These are phyloP conservation scores for Plagiodera versicolora DNA, from an alignment of 2,888 invertebrate genomes.

Conservation along the genomic window DNA sequence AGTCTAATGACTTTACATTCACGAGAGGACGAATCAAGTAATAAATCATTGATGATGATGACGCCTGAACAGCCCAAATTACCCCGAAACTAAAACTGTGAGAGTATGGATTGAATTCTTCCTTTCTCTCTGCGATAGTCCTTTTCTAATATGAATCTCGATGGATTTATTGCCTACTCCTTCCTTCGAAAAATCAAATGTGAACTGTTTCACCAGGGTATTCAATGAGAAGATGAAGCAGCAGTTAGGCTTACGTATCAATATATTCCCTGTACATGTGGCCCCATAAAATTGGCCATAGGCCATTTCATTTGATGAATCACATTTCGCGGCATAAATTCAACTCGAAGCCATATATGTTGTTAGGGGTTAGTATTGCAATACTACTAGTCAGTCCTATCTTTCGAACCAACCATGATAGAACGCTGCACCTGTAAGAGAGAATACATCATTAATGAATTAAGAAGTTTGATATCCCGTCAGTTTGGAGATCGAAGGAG, in stretches of 20 bases:
- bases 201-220: not conserved
- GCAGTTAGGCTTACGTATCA: constrained; percentile 17
- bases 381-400: constrained; percentile 17
- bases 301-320: not conserved
- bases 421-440: constrained; percentile 22
- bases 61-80: too few relatives aligned
- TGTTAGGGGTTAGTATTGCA: constrained; percentile 14
- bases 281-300: constrained; percentile 10
- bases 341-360: constrained; percentile 6
- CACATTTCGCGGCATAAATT: constrained; percentile 1
- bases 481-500: not conserved
- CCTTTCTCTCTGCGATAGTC: too few relatives aligned
- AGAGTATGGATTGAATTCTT: too few relatives aligned
- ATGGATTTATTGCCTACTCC: too few relatives aligned
- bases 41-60: too few relatives aligned
- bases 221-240: not conserved
- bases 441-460: not conserved
- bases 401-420: constrained; percentile 16
- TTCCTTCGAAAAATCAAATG: too few relatives aligned
- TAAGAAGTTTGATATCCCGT: not conserved
- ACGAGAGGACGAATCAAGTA: too few relatives aligned
- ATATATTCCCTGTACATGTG: constrained; percentile 19
- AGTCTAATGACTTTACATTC: too few relatives aligned
- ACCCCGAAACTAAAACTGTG: too few relatives aligned
- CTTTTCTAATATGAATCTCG: too few relatives aligned